A percentile compares a stretch with the other conserved stretches of the same genome.
phyloP scores from a whole-genome alignment of 2,797 vertebrate species.

The Neoniphon sammara region DNA sequence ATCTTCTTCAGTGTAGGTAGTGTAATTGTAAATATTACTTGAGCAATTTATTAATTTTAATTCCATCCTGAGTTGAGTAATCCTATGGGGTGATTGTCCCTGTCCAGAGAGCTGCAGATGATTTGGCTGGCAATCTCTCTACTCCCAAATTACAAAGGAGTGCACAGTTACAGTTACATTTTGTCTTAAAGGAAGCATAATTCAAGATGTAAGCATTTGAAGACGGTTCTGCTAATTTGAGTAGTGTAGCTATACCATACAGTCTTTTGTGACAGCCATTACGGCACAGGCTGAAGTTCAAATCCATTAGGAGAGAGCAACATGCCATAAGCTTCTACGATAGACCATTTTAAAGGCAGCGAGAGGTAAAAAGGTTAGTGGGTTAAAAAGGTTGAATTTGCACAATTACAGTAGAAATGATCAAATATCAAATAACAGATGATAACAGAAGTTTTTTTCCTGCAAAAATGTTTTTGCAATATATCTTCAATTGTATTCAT shows the following conservation, averaged over 20 bases:
- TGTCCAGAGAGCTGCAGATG: constrained; percentile 20
- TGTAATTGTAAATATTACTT: background rate
- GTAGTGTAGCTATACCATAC: background rate
- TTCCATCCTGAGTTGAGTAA: background rate
- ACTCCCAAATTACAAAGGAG: constrained; percentile 12
- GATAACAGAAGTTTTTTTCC: no score
- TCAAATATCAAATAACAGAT: no score
- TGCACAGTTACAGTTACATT: constrained; percentile 11
- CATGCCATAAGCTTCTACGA: no score
- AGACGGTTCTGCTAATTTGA: constrained; percentile 5
- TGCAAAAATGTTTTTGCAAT: no score
- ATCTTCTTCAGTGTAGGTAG: background rate
- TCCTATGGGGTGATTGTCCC: constrained; percentile 2
- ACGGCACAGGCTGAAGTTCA: no score
- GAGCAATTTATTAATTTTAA: background rate
- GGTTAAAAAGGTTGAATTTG: no score
- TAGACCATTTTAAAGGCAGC: constrained; percentile 2
- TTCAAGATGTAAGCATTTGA: constrained; percentile 7
- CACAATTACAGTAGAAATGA: no score
- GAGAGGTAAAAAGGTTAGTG: background rate
- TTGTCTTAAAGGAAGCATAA: constrained; percentile 11
- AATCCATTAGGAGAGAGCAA: no score
- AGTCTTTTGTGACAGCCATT: background rate
- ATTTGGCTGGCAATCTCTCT: background rate
- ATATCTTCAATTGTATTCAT: no score